These are phyloP conservation scores for Podarcis lilfordi DNA, from an alignment of 2,797 vertebrate genomes.

Conservation along the genomic window DNA sequence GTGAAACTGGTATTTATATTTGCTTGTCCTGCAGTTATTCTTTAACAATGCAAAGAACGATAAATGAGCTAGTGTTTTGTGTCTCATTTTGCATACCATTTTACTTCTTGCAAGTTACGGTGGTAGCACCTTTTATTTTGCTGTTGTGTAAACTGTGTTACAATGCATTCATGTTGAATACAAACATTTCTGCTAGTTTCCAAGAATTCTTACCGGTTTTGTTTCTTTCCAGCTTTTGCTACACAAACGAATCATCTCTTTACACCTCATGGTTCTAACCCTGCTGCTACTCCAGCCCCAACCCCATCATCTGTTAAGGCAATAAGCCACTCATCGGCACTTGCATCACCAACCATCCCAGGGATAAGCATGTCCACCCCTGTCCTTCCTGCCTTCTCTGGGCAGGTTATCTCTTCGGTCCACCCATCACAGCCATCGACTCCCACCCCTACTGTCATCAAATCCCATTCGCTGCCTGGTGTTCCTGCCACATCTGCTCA, in stretches of 20 bases:
- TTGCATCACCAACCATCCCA: conserved; percentile 68
- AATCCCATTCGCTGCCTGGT: conserved; percentile 81
- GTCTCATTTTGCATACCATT: conserved; percentile 16
- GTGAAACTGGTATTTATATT: not conserved
- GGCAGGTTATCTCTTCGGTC: conserved; percentile 82
- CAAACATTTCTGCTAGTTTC: conserved; percentile 52
- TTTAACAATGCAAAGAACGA: not conserved
- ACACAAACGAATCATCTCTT: conserved; percentile 88
- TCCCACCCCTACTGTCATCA: conserved; percentile 88
- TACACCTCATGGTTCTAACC: conserved; percentile 88
- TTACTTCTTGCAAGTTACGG: not conserved
- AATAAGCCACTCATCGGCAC: conserved; percentile 72
- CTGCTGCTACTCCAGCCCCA: conserved; percentile 77
- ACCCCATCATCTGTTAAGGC: conserved; percentile 78
- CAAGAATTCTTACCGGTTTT: conserved; percentile 68
- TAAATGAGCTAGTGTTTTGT: not conserved
- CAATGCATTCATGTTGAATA: conserved; percentile 61
- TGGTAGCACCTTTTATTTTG: conserved; percentile 32
- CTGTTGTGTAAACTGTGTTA: conserved; percentile 49
- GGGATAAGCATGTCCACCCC: conserved; percentile 77
- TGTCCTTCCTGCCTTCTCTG: conserved; percentile 83
- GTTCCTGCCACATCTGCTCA: conserved; percentile 70
- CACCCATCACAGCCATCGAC: conserved; percentile 81
- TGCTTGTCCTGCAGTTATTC: not conserved
- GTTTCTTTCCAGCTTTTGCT: conserved; percentile 84